Evolutionary conservation across 2,888 invertebrate species (phyloP), one percentile per base, ranked within the genome.

Genomic region (Imbricaverruca yamaguchii): DNA sequence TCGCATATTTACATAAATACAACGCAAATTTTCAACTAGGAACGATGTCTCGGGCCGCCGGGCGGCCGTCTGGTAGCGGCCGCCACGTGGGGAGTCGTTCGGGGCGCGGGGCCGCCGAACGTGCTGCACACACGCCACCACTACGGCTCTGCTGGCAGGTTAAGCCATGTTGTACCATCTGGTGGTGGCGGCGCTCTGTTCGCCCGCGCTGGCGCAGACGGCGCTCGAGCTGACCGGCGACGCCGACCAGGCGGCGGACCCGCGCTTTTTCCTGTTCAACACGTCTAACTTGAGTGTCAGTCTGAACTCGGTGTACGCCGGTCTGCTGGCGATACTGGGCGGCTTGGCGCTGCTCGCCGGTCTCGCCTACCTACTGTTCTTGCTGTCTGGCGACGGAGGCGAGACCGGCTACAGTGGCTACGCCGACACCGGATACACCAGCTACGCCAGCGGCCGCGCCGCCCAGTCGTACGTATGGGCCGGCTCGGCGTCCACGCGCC

Each of bases 321-420:
- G 79, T 15, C 11, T 25, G 23, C 79, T 79, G 79, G 79, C 57
- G 57, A 56, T 79, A 9, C 79, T 79, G 57, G 79, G 57, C 57
- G 79, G 79, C 57, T 57, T 79, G 79, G 79, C 79, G 9, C 79
- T 79, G 57, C 79, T 79, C 57, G 79, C 79, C 57, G 79, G 57
- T 25, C 57, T 79, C 23, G 79, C 57, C 56, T 79, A 57, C 57
- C 79, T 79, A 23, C n/a, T 79, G 25, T 56, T 25, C 23, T 15
- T 79, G 79, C 79, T 79, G 56, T 57, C 57, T 12, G 79, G 79
- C 2, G 79, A 79, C 65, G 59, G 59, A 13, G 65, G 65, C 10
- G 65, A 67, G 23, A 53, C 79, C 15, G 79, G 79, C 12, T 23
- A 18, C 57, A 23, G 57, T 15, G 79, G 79, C 1, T 79, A 57